Evolutionary conservation across 37 sponge, comb jelly and placozoan genomes (phyloP), one percentile per base, ranked within the genome.

Genomic region (Ephydatia muelleri): DNA sequence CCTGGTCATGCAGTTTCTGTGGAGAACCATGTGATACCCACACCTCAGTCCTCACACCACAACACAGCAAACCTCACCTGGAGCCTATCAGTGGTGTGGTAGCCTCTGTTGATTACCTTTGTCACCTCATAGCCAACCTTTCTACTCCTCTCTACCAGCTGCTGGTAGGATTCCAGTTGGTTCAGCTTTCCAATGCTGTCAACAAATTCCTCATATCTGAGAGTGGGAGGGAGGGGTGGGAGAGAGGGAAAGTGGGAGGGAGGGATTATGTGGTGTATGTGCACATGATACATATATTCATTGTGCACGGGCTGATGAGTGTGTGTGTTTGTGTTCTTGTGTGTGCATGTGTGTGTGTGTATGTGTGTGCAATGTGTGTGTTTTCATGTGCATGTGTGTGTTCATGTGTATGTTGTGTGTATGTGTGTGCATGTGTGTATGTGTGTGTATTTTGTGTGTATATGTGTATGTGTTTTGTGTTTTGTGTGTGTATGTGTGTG

Each of bases 141-240:
- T 40, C 85, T 78, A 30, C 91, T 84, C 33, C 93, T 75, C 35
- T 78, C 75, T 0, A 76, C 79, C 37, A 96, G 82, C 80, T 93
- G 91, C 22, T 88, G 75, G 68, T 88, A 96, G 47, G 85, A 84
- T 33, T 90, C 87, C 78, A 96, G 71, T 8, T 70, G 76, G 38
- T 96, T 96, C 29, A 96, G 81, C 38, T 80, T 57, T 66, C 88
- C 81, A 11, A 89, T 88, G 66, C 83, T 83, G 29, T 96, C 96
- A 81, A 96, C 81, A 80, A 96, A 96, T 68, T 96, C 96, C 47
- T 96, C 94, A 78, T 93, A 96, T 35, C 92, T 92, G 38, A 19
- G 71, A 70, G 71, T 27, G n/a, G 29, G 71, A 19, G 71, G 29
- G 71, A 19, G 71, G 29, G 71, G 71, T 11, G 25, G 71, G 71